Conservation (phyloP, 2,888 invertebrate genomes). For the Linyphia triangularis region DNA sequence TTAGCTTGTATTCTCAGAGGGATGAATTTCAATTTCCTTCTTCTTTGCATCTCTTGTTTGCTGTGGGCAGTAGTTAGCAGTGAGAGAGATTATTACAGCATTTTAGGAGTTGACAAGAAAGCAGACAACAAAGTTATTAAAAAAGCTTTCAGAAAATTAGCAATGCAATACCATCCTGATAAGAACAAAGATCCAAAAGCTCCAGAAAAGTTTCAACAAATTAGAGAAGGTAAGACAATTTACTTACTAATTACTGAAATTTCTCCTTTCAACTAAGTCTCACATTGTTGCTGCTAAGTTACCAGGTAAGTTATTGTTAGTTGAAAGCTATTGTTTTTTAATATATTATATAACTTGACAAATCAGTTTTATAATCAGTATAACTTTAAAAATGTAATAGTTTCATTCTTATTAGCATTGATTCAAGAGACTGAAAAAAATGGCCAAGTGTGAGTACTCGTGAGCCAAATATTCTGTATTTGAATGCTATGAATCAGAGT, state of each 20-base stretch:
- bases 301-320: background rate
- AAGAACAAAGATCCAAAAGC: constrained; percentile 81
- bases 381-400: too few species aligned
- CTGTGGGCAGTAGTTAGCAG: constrained; percentile 12
- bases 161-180: constrained; percentile 82
- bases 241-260: background rate
- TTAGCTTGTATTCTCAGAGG: too few species aligned
- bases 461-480: too few species aligned
- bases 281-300: too few species aligned
- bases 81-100: constrained; percentile 81
- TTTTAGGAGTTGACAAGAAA: constrained; percentile 80
- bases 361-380: background rate
- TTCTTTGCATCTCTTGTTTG: constrained; percentile 11
- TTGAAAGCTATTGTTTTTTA: background rate
- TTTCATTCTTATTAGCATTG: too few species aligned
- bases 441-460: too few species aligned
- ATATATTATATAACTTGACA: background rate
- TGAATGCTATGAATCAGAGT: too few species aligned
- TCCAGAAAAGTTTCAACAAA: constrained; percentile 82
- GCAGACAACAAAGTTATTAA: constrained; percentile 82
- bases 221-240: constrained; percentile 81
- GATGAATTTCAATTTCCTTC: constrained; percentile 15
- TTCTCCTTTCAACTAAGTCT: background rate
- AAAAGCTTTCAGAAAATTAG: constrained; percentile 82
- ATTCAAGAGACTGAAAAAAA: too few species aligned